A percentile compares a stretch with the other conserved stretches of the same genome.
Evolutionary conservation across 2,888 invertebrate species (phyloP).

Genomic region (Disparrhopalites patrizii): DNA sequence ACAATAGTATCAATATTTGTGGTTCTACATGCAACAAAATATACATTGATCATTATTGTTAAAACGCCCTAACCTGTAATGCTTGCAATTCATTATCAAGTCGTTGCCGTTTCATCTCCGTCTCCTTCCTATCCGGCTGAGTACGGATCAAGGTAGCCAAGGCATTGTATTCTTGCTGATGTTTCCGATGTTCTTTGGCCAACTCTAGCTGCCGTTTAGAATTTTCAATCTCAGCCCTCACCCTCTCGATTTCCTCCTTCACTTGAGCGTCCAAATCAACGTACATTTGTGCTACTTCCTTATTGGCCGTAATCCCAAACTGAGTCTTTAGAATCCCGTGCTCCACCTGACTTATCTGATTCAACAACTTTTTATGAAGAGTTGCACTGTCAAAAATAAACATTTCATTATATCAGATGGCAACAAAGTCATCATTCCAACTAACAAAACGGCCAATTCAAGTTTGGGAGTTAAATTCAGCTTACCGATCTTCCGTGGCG

Average conservation of each 20-base stretch:
- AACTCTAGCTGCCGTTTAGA: constrained; percentile 60
- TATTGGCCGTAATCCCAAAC: constrained; percentile 72
- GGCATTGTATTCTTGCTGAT: constrained; percentile 88
- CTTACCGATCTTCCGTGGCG: constrained; percentile 18
- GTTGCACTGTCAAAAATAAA: constrained; percentile 57
- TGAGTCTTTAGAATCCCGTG: constrained; percentile 80
- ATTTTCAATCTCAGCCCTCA: constrained; percentile 73
- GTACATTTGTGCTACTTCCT: constrained; percentile 78
- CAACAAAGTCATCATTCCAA: too few species aligned
- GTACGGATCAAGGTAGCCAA: constrained; percentile 84
- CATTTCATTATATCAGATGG: background rate
- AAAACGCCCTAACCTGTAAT: constrained; percentile 59
- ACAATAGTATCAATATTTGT: too few species aligned
- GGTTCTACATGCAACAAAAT: too few species aligned
- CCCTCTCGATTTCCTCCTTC: constrained; percentile 71
- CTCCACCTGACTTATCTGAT: constrained; percentile 80
- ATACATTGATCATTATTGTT: too few species aligned
- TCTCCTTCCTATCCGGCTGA: constrained; percentile 83
- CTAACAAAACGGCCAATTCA: too few species aligned
- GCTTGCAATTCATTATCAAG: constrained; percentile 69
- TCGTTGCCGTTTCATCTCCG: constrained; percentile 62
- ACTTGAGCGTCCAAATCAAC: constrained; percentile 71
- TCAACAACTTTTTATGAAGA: constrained; percentile 73
- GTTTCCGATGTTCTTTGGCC: constrained; percentile 59
- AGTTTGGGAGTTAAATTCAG: background rate